Base-by-base conservation (phyloP, 1,140 invertebrate genomes). In the Batillaria attramentaria region DNA sequence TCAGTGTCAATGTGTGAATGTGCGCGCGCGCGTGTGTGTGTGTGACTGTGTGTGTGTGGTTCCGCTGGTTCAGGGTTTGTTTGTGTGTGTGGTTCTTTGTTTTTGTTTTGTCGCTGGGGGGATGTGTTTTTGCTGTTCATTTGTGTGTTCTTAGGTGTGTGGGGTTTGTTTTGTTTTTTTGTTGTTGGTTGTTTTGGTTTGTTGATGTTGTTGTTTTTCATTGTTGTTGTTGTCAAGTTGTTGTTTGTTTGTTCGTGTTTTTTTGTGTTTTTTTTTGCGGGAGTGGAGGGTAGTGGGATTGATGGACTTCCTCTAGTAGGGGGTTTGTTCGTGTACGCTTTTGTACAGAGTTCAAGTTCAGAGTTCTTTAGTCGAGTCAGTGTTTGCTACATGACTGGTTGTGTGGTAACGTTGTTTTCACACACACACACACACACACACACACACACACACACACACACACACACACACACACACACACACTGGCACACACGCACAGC, bases 401-500 rank as follows among this genome's bases (percentile, higher is more conserved):
- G n/a, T 54, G n/a, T 18, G n/a, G 46, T 54, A 18, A n/a, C 16
- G 46, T 16, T 24, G 20, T 28, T 8, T 60, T 24, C 57, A 24
- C 57, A 24, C 57, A 6, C 1, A 6, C 10, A 60, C 57, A 16
- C 57, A 24, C 20, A 3, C 3, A 60, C 57, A 60, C 57, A 60
- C 57, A 60, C 57, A 4, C 57, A 60, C 57, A 60, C 57, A 60
- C 57, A 60, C 57, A 60, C 57, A 18, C 10, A 60, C 57, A 60
- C 10, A 60, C 57, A 60, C 10, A 60, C 57, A 60, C 57, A 60
- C 57, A 24, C 57, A 24, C 57, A 24, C 10, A 24, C 57, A 60
- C 57, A 50, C 46, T 13, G 46, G 24, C 10, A 50, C 10, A 24
- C 10, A 24, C 10, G 46, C 46, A 50, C 24, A 50, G 10, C 54